Evolutionary conservation across 2,888 invertebrate genomes (phyloP).

Genomic region (Linnaemya vulpina): DNA sequence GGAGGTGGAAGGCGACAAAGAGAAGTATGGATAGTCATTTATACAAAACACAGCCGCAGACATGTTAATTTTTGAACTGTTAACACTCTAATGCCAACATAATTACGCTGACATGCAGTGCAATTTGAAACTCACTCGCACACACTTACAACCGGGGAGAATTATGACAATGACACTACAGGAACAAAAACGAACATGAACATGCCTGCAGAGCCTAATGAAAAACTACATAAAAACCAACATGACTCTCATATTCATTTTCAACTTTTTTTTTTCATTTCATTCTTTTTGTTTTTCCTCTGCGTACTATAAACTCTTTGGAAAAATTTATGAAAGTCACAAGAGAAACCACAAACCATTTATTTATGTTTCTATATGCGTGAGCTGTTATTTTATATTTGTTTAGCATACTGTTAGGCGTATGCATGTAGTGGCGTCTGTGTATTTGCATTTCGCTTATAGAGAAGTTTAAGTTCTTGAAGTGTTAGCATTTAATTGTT

Average conservation of each 20-base stretch:
- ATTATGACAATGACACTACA: constrained; percentile 66
- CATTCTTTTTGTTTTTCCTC: constrained; percentile 23
- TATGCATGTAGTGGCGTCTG: constrained; percentile 1
- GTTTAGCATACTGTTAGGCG: constrained; percentile 67
- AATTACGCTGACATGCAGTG: constrained; percentile 73
- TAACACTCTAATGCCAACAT: constrained; percentile 74
- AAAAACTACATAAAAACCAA: constrained; percentile 47
- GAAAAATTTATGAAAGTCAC: constrained; percentile 68
- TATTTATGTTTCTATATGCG: constrained; percentile 62
- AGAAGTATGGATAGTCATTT: constrained; percentile 22
- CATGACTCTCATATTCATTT: constrained; percentile 5
- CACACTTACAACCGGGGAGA: constrained; percentile 16
- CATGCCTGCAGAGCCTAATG: constrained; percentile 59
- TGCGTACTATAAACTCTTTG: constrained; percentile 49
- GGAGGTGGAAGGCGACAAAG: neutral
- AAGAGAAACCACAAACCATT: constrained; percentile 63
- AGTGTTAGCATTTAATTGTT: constrained; percentile 71
- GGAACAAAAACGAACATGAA: constrained; percentile 57
- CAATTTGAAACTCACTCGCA: constrained; percentile 60
- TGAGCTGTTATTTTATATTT: constrained; percentile 56
- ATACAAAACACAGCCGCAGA: constrained; percentile 70
- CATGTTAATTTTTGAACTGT: constrained; percentile 75
- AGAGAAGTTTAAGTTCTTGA: constrained; percentile 56
- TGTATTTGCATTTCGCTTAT: constrained; percentile 36
- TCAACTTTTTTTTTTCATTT: neutral